phyloP scores from a whole-genome alignment of 1,140 invertebrate genomes.

The Tetragnatha versicolor region DNA sequence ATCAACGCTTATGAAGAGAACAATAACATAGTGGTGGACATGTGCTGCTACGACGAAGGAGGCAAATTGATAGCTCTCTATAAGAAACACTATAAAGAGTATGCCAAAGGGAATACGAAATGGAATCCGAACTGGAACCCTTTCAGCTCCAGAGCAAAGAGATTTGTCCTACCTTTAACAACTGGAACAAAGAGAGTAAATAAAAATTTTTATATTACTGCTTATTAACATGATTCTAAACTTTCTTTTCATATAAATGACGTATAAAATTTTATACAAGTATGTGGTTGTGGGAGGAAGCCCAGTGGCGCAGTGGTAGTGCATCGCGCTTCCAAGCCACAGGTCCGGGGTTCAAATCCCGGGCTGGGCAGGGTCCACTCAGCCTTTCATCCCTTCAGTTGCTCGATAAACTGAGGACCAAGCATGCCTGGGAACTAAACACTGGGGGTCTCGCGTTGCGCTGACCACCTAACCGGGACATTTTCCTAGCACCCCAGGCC shows the following conservation, averaged over 20 bases:
- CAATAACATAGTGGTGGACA: constrained; percentile 77
- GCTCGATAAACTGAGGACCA: too few relatives aligned
- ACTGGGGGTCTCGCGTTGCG: too few relatives aligned
- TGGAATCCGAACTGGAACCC: not conserved
- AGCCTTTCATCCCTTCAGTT: too few relatives aligned
- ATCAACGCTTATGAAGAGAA: constrained; percentile 84
- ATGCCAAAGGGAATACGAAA: constrained; percentile 18
- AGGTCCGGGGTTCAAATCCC: not conserved
- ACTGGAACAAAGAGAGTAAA: not conserved
- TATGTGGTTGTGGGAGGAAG: not conserved
- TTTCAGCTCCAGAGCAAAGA: not conserved
- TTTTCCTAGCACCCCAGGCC: too few relatives aligned
- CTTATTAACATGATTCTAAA: not conserved
- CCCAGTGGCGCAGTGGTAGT: not conserved
- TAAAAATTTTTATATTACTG: not conserved
- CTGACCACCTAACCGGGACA: too few relatives aligned
- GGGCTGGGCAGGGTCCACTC: not conserved
- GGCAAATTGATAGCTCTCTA: constrained; percentile 60
- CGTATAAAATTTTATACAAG: not conserved
- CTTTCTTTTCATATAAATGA: not conserved
- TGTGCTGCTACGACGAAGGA: constrained; percentile 83
- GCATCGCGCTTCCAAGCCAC: not conserved
- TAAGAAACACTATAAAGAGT: too few relatives aligned
- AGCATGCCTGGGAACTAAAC: too few relatives aligned
- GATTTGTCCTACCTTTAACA: constrained; percentile 6